A percentile compares a stretch with the other conserved stretches of the same genome.
phyloP scores from a whole-genome alignment of 2,797 vertebrate genomes.

The Aplochiton taeniatus region DNA sequence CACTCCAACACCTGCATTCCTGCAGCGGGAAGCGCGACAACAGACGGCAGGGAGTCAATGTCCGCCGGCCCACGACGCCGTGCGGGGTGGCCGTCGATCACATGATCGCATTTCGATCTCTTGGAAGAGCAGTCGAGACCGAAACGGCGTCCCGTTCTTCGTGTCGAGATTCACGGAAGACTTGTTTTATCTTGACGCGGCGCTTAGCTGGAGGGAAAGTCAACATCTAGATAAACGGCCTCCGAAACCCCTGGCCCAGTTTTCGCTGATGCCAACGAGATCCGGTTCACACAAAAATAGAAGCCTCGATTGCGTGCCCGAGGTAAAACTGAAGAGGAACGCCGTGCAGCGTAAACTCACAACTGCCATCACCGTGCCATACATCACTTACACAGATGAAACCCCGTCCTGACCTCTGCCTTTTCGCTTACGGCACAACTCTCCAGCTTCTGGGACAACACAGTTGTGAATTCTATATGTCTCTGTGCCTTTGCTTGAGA shows the following conservation, averaged over 20 bases:
- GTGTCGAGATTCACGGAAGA: too few species aligned
- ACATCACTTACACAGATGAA: slow-evolving; percentile 80
- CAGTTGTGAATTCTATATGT: slow-evolving; percentile 52
- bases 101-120: too few species aligned
- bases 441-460: slow-evolving; percentile 73
- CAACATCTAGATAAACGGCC: too few species aligned
- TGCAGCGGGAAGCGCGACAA: slow-evolving; percentile 50
- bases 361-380: slow-evolving; percentile 22
- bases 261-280: too few species aligned
- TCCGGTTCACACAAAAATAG: slow-evolving; percentile 22
- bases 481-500: slow-evolving; percentile 30
- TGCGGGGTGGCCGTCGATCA: too few species aligned
- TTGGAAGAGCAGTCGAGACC: too few species aligned
- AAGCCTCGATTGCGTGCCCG: slow-evolving; percentile 15
- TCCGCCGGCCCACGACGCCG: too few species aligned
- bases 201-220: too few species aligned
- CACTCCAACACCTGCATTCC: slow-evolving; percentile 99
- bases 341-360: slow-evolving; percentile 59
- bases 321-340: slow-evolving; percentile 18
- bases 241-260: too few species aligned
- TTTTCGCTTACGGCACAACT: slow-evolving; percentile 74
- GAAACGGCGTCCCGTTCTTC: too few species aligned
- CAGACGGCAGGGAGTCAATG: too few species aligned
- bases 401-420: slow-evolving; percentile 74
- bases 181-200: too few species aligned